phyloP scores from a whole-genome alignment of 2,113 vertebrate genomes.

The Tor tambroides region DNA sequence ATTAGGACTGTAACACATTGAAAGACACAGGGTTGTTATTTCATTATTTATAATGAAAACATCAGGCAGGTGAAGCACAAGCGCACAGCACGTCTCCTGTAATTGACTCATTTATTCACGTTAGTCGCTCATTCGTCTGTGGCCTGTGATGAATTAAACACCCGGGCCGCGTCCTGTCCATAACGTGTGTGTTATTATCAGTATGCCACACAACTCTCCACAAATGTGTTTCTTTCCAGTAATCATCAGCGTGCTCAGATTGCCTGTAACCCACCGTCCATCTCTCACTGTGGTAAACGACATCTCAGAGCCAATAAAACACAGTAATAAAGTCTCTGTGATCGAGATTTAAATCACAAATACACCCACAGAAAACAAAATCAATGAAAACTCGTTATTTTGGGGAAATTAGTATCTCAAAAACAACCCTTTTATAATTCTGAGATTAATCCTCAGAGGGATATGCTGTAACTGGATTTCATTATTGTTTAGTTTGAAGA shows the following conservation, averaged over 20 bases:
- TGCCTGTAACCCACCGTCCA: neutral
- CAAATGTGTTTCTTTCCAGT: neutral
- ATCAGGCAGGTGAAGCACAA: conserved; percentile 64
- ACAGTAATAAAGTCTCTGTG: conserved; percentile 27
- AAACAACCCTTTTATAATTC: neutral
- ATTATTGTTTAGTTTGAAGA: conserved; percentile 8
- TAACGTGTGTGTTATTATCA: conserved; percentile 41
- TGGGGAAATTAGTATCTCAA: neutral
- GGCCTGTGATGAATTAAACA: conserved; percentile 78
- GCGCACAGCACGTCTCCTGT: conserved; percentile 71
- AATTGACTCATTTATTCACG: conserved; percentile 81
- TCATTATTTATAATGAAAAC: conserved; percentile 66
- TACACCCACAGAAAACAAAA: conserved; percentile 22
- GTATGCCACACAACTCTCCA: conserved; percentile 11
- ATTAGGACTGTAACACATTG: conserved; percentile 24
- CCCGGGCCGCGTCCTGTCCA: conserved; percentile 71
- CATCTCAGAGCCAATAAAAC: conserved; percentile 16
- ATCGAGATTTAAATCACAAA: conserved; percentile 30
- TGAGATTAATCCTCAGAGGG: neutral
- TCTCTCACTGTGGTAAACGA: conserved; percentile 30
- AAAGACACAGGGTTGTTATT: conserved; percentile 64
- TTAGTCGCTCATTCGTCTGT: conserved; percentile 78
- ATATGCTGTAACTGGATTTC: neutral
- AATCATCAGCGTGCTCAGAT: conserved; percentile 7
- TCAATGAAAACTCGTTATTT: conserved; percentile 41